Percentiles rank a stretch among this genome's conserved stretches.
phyloP scores from a whole-genome alignment of 2,888 invertebrate genomes.

The Fragum sueziense region DNA sequence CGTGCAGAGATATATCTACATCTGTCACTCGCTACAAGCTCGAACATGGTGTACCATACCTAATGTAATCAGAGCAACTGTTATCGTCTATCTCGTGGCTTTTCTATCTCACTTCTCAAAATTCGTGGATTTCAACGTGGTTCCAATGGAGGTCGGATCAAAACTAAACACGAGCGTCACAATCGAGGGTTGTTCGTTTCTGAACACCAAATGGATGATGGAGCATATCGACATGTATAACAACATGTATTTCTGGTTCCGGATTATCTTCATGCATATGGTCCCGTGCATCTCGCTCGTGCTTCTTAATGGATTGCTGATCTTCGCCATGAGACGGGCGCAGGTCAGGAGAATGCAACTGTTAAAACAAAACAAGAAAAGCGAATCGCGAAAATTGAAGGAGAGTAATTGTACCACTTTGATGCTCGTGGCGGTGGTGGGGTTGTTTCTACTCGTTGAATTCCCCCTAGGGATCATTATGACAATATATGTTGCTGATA shows the following conservation, averaged over 20 bases:
- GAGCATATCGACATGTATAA: constrained; percentile 87
- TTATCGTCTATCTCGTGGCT: constrained; percentile 90
- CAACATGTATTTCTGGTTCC: constrained; percentile 89
- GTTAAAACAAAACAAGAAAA: constrained; percentile 87
- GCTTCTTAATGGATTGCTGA: constrained; percentile 93
- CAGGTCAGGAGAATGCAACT: constrained; percentile 90
- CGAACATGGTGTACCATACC: constrained; percentile 87
- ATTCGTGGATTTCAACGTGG: constrained; percentile 89
- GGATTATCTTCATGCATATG: constrained; percentile 95
- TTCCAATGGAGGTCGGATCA: constrained; percentile 86
- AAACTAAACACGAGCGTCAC: constrained; percentile 62
- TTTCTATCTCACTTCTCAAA: constrained; percentile 92
- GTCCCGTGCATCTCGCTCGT: constrained; percentile 94
- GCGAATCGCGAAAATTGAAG: constrained; percentile 79
- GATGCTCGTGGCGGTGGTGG: constrained; percentile 83
- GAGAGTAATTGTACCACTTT: constrained; percentile 82
- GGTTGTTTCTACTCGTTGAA: constrained; percentile 83
- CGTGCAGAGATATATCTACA: constrained; percentile 96
- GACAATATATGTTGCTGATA: constrained; percentile 89
- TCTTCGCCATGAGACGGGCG: constrained; percentile 92
- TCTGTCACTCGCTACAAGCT: constrained; percentile 95
- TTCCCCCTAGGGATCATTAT: constrained; percentile 82
- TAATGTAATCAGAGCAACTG: constrained; percentile 89
- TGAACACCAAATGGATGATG: constrained; percentile 62
- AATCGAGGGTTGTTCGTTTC: constrained; percentile 67